Evolutionary conservation across 2,113 vertebrate genomes (phyloP), one percentile per base, ranked within the genome.

Genomic region (Apodemus sylvaticus): DNA sequence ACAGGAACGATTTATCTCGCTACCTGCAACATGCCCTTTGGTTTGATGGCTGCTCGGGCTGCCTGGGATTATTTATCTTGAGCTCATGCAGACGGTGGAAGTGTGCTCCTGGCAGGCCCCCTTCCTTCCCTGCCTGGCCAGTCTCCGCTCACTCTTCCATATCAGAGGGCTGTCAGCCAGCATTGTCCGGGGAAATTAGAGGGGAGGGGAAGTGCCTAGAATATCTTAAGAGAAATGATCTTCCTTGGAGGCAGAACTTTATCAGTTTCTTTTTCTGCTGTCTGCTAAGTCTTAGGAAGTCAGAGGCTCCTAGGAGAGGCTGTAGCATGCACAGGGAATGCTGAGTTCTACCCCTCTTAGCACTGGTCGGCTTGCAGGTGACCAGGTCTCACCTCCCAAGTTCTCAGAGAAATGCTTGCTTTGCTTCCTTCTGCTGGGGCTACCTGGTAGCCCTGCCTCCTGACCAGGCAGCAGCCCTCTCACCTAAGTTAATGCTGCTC

Each of bases 1-100:
- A 97, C 97, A 97, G 48, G 20, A 95, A 76, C 2, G 68, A 97
- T 97, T 97, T 97, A 97, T 98, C 97, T 96, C 97, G 97, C 94
- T 97, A 96, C 96, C 96, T 96, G 97, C 94, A 95, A 94, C 96
- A 85, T 94, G 93, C 89, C 94, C 95, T 97, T 96, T 96, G 92
- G 94, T 96, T 90, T 97, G 96, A 96, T 97, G 86, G 94, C 96
- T 90, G 94, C 88, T 79, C 5, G 19, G 91, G 64, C 92, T 96
- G 96, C 78, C 94, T 90, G 89, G 94, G 90, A 92, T 97, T 92
- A 97, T 97, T 97, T 97, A 91, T 97, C 94, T 97, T 87, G 77
- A 90, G 86, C 93, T 19, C 48, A 94, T 95, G 74, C 66, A 95
- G 96, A 92, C 95, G 82, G 91, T 93, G 93, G 70, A 93, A 10